phyloP scores from a whole-genome alignment of 2,797 vertebrate species.

The Pantherophis alleghaniensis region DNA sequence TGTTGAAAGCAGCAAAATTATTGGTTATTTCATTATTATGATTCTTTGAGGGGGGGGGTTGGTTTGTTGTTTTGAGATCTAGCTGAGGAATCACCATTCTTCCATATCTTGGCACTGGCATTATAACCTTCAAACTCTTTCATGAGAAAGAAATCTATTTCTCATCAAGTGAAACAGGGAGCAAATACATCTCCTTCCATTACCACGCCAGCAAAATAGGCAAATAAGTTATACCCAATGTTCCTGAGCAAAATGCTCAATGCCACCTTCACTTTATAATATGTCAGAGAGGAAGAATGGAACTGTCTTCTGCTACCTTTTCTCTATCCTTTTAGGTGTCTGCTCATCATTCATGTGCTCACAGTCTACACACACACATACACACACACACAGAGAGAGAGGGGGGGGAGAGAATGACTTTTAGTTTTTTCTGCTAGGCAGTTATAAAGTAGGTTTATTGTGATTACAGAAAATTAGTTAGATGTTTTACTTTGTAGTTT shows the following conservation, averaged over 20 bases:
- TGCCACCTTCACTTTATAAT: background rate
- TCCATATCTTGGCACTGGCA: background rate
- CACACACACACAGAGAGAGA: no score
- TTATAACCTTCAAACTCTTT: background rate
- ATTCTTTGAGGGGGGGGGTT: background rate
- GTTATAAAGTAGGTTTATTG: background rate
- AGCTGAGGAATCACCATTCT: background rate
- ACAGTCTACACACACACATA: background rate
- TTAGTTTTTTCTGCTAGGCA: slow-evolving; percentile 22
- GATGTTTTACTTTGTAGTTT: background rate
- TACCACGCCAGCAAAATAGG: background rate
- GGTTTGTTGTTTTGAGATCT: background rate
- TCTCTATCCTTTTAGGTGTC: background rate
- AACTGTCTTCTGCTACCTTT: background rate
- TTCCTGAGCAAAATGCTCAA: background rate
- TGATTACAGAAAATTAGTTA: slow-evolving; percentile 15
- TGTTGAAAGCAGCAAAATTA: background rate
- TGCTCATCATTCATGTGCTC: background rate
- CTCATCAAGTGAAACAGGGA: background rate
- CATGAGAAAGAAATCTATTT: background rate
- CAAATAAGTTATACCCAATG: background rate
- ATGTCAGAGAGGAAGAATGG: background rate
- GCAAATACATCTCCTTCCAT: background rate
- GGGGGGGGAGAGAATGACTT: background rate
- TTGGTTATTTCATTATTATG: background rate